phyloP scores from a whole-genome alignment of 2,888 invertebrate species.

The Sphaeridia pumilis region DNA sequence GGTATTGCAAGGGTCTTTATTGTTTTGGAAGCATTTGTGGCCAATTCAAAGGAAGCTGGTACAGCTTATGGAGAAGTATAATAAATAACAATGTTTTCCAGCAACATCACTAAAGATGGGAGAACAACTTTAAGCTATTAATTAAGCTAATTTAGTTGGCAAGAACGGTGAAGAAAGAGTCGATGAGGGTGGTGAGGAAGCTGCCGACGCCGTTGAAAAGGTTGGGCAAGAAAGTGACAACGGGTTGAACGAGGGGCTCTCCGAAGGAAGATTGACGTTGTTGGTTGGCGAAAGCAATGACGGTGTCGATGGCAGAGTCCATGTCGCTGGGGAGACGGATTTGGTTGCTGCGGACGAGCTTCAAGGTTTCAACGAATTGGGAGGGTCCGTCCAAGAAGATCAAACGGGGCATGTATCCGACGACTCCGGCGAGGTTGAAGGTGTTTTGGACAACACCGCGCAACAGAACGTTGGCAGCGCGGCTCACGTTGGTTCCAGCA shows the following conservation, averaged over 20 bases:
- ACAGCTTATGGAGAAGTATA: too few relatives aligned
- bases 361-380: slow-evolving; percentile 34
- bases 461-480: slow-evolving; percentile 32
- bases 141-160: slow-evolving; percentile 16
- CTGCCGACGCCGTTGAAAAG: slow-evolving; percentile 32
- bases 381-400: slow-evolving; percentile 35
- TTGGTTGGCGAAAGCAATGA: slow-evolving; percentile 33
- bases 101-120: too few relatives aligned
- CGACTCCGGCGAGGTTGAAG: slow-evolving; percentile 31
- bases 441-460: slow-evolving; percentile 30
- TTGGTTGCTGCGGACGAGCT: slow-evolving; percentile 34
- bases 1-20: too few relatives aligned
- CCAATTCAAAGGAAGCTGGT: too few relatives aligned
- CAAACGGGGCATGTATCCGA: slow-evolving; percentile 35
- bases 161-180: slow-evolving; percentile 32
- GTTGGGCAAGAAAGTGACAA: slow-evolving; percentile 34
- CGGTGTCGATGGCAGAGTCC: slow-evolving; percentile 32
- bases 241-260: slow-evolving; percentile 26
- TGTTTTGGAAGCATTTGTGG: too few relatives aligned
- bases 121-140: too few relatives aligned
- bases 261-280: slow-evolving; percentile 29
- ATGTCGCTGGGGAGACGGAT: slow-evolving; percentile 33
- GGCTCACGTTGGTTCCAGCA: slow-evolving; percentile 31
- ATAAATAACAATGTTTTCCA: too few relatives aligned
- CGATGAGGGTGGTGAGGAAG: slow-evolving; percentile 33